Base-by-base conservation (phyloP, 2,797 vertebrate genomes). In the Pteropus rufus region DNA sequence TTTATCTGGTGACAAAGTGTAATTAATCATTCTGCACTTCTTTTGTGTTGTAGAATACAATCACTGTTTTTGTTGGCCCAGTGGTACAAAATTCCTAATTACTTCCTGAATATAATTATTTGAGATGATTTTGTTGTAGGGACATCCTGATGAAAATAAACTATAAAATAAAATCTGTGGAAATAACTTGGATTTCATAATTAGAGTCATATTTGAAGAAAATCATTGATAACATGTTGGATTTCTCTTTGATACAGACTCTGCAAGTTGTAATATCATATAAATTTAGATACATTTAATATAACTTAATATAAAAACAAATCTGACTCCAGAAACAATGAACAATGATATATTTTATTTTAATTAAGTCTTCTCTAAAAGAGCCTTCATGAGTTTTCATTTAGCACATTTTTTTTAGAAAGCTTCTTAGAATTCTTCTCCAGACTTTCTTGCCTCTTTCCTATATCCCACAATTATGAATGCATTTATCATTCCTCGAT, bases 91-190 rank as follows among this genome's bases (percentile, higher is more conserved):
- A 46, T 79, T 72, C 7, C 21, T 4, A n/a, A 52, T 75, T 84
- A 44, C 26, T 94, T 96, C 31, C 36, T 44, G 2, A 90, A 92
- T 44, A 64, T 70, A 94, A 77, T 91, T 77, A 91, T 72, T 62
- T 86, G 16, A n/a, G 5, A 56, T 3, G 64, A 82, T 60, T 79
- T 65, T 91, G 0, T 49, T 91, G 1, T 44, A 6, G 16, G 23
- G 69, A 88, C 36, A 72, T 44, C 3, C 7, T 52, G 56, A 76
- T 41, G 12, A 77, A 65, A 94, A 64, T 67, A 73, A 56, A 49
- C 10, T 19, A n/a, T 69, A 31, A 77, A 23, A 80, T 58, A 49
- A 90, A 75, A 1, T 62, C 11, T 44, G 2, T 67, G 12, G 11
- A 54, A 81, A 77, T 41, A 85, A 67, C 11, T 75, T 87, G 7